Conservation (phyloP, 2,888 invertebrate genomes). For the Calliphora vomitoria region DNA sequence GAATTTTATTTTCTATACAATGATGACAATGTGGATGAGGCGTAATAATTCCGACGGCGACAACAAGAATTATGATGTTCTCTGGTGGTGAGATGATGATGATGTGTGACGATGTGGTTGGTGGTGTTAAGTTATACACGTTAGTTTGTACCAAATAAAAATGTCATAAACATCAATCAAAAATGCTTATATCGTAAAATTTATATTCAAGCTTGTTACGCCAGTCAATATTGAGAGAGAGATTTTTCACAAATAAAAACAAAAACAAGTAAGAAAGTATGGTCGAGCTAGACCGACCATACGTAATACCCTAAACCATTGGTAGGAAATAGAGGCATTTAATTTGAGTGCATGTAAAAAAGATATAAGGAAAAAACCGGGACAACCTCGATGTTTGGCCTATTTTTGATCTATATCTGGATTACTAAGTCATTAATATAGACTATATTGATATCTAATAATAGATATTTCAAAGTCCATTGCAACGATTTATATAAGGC, state of each 20-base stretch:
- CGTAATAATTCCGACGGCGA: neutral
- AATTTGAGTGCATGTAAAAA: too few species aligned
- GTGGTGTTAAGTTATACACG: constrained; percentile 1
- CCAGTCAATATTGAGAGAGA: constrained; percentile 33
- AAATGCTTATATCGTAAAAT: constrained; percentile 42
- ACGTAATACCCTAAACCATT: too few species aligned
- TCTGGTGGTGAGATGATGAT: constrained; percentile 1
- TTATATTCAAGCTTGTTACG: constrained; percentile 35
- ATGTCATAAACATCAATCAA: constrained; percentile 70
- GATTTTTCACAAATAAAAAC: constrained; percentile 8
- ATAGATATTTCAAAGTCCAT: too few species aligned
- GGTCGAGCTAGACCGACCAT: too few species aligned
- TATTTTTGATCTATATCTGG: too few species aligned
- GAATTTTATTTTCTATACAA: constrained; percentile 35
- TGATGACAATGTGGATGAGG: constrained; percentile 13
- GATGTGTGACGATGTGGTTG: constrained; percentile 13
- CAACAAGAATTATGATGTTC: constrained; percentile 26
- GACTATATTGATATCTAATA: too few species aligned
- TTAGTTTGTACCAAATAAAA: constrained; percentile 40
- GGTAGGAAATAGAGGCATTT: too few species aligned
- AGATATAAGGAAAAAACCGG: too few species aligned
- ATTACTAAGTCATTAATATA: too few species aligned
- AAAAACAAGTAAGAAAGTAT: neutral
- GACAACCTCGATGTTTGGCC: too few species aligned
- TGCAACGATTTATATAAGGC: too few species aligned